Percentiles rank a stretch among this genome's conserved stretches.
Evolutionary conservation across 2,888 invertebrate genomes (phyloP).

Genomic region (Phrixothrix hirtus): DNA sequence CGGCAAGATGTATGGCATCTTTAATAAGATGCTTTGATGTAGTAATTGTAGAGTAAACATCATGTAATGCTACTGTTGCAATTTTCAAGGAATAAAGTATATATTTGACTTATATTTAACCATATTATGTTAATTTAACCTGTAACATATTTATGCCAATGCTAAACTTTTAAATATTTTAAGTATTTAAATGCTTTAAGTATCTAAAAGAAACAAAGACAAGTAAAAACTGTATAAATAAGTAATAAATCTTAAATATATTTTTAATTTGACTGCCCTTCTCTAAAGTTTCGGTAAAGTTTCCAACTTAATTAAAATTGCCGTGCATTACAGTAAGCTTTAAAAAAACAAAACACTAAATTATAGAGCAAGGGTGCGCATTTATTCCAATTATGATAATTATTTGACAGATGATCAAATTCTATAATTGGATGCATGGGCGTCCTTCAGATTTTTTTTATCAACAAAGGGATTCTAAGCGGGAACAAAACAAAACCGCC

Average conservation of each 20-base stretch:
- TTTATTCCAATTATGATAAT: constrained; percentile 30
- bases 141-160: too few species aligned
- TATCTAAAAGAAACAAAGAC: not conserved
- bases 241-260: not conserved
- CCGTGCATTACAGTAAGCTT: constrained; percentile 24
- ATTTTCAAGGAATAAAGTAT: too few species aligned
- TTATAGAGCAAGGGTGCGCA: constrained; percentile 28
- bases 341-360: constrained; percentile 27
- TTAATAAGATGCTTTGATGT: too few species aligned
- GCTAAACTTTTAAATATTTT: too few species aligned
- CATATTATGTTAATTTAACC: too few species aligned
- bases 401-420: constrained; percentile 31
- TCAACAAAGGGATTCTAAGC: too few species aligned
- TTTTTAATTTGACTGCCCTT: not conserved
- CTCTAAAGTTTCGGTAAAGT: not conserved
- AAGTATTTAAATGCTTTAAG: too few species aligned
- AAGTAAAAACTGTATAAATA: not conserved
- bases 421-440: constrained; percentile 28
- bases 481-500: too few species aligned
- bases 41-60: too few species aligned
- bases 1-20: too few species aligned
- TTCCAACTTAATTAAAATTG: constrained; percentile 28
- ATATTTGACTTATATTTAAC: too few species aligned
- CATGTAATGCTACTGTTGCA: too few species aligned
- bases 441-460: constrained; percentile 7